Conservation (phyloP, 1,140 invertebrate species). For the Atopsyche davidsoni region DNA sequence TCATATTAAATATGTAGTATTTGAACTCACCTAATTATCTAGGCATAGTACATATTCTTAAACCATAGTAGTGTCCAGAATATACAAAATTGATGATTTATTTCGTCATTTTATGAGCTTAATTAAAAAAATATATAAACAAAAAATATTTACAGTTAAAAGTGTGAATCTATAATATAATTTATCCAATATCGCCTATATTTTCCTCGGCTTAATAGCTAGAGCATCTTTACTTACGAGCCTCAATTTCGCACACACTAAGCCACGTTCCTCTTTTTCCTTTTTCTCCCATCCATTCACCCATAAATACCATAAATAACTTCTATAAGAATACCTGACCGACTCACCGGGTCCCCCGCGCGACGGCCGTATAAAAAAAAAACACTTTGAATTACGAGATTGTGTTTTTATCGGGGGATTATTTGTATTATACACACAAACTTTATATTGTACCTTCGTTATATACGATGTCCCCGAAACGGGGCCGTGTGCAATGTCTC, state of each 20-base stretch:
- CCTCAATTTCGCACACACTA: background rate
- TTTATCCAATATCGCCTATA: too few species aligned
- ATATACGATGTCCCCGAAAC: background rate
- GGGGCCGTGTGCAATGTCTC: too few species aligned
- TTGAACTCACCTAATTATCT: too few species aligned
- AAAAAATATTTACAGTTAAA: too few species aligned
- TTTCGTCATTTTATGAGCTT: too few species aligned
- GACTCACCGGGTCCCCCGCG: background rate
- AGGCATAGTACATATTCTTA: too few species aligned
- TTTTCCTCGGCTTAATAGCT: too few species aligned
- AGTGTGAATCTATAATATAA: too few species aligned
- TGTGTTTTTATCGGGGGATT: slow-evolving; percentile 22
- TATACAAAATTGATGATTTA: too few species aligned
- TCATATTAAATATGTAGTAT: too few species aligned
- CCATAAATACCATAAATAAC: slow-evolving; percentile 25
- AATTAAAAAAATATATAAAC: too few species aligned
- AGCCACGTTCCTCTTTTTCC: slow-evolving; percentile 7
- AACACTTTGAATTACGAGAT: slow-evolving; percentile 22
- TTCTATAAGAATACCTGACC: slow-evolving; percentile 25
- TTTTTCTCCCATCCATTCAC: slow-evolving; percentile 20
- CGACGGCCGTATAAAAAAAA: slow-evolving; percentile 10
- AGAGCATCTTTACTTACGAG: background rate
- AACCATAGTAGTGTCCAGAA: too few species aligned
- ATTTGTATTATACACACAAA: slow-evolving; percentile 8
- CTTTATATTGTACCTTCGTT: slow-evolving; percentile 14